Evolutionary conservation across 2,113 vertebrate species (phyloP).

Genomic region (Dasyornis broadbenti): DNA sequence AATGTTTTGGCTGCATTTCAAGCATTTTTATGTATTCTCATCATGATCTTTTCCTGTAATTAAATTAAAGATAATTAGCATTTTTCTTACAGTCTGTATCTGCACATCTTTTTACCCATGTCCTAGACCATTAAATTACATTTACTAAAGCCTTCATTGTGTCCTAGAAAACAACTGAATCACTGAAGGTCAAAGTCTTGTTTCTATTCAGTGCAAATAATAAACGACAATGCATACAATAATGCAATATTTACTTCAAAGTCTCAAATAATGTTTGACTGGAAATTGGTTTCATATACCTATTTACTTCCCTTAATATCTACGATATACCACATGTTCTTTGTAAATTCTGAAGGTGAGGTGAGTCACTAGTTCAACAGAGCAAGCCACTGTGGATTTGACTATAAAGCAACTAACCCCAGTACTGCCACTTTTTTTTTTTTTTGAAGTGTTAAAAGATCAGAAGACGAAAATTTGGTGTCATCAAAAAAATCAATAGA

Average conservation of each 20-base stretch:
- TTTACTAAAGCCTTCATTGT: constrained; percentile 20
- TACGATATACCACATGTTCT: neutral
- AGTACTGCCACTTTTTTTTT: neutral
- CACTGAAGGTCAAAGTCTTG: constrained; percentile 60
- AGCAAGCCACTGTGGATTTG: neutral
- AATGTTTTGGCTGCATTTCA: constrained; percentile 70
- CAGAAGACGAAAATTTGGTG: neutral
- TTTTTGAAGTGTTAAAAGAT: neutral
- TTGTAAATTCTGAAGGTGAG: neutral
- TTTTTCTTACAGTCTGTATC: constrained; percentile 66
- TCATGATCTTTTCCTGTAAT: constrained; percentile 72
- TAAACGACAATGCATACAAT: neutral
- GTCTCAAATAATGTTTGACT: constrained; percentile 22
- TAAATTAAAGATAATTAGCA: constrained; percentile 76
- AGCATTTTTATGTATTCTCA: constrained; percentile 69
- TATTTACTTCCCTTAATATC: neutral
- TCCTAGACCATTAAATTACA: constrained; percentile 69
- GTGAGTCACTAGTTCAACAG: neutral
- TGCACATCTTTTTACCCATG: constrained; percentile 52
- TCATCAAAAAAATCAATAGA: neutral
- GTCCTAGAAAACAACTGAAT: constrained; percentile 16
- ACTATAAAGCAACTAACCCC: neutral
- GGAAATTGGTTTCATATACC: constrained; percentile 6
- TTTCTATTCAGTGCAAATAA: constrained; percentile 45
- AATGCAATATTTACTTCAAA: constrained; percentile 43